Conservation (phyloP, 2,113 vertebrate genomes). For the Sander vitreus region DNA sequence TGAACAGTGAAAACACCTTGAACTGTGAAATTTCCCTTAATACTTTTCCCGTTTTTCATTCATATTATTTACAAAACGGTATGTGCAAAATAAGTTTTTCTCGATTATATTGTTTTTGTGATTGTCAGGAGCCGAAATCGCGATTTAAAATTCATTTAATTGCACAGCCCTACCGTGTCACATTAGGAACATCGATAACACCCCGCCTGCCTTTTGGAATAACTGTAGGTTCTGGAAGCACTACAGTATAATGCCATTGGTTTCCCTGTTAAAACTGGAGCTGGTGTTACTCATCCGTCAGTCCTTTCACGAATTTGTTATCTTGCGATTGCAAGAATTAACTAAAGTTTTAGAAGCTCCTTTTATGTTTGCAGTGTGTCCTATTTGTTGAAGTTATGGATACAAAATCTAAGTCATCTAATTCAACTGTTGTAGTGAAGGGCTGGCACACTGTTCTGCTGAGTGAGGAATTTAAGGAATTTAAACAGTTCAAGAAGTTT, state of each 20-base stretch:
- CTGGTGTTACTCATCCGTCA: neutral
- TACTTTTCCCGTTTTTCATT: no score
- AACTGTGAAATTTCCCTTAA: no score
- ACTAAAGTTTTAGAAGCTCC: neutral
- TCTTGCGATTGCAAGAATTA: neutral
- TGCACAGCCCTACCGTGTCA: no score
- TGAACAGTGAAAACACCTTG: no score
- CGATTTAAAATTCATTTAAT: no score
- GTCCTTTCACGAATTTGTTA: neutral
- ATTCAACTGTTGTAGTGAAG: neutral
- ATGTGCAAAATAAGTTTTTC: no score
- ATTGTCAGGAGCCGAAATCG: no score
- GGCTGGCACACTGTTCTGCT: neutral
- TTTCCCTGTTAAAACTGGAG: neutral
- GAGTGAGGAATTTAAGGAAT: neutral
- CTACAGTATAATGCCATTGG: no score
- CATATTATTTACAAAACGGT: no score
- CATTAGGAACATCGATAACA: neutral
- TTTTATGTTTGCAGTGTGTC: no score
- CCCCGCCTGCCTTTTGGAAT: neutral
- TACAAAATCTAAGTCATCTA: neutral
- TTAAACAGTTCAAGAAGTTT: neutral
- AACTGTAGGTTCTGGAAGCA: no score
- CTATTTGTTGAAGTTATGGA: fast-evolving
- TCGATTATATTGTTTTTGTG: no score